Conservation (phyloP, 2,888 invertebrate species). For the Aphrophora alni region DNA sequence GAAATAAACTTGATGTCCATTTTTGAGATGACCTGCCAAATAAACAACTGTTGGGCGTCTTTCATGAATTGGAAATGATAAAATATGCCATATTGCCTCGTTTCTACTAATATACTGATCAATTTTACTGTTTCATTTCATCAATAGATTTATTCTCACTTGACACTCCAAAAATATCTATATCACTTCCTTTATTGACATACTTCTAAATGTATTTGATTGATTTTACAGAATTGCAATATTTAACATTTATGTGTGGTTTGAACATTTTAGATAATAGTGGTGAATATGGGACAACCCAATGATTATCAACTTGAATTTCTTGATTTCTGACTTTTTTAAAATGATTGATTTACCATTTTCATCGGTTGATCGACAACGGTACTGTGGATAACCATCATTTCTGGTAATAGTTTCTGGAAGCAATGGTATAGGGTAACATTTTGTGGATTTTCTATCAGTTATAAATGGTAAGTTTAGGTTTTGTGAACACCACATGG, state of each 20-base stretch:
- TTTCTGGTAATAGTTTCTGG: conserved; percentile 47
- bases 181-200: conserved; percentile 48
- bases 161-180: conserved; percentile 40
- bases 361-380: conserved; percentile 41
- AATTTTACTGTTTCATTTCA: not conserved
- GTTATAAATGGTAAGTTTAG: not conserved
- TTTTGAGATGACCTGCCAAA: conserved; percentile 11
- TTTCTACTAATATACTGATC: conserved; percentile 50
- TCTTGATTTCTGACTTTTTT: conserved; percentile 22
- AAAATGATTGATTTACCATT: conserved; percentile 43
- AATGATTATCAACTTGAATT: conserved; percentile 46
- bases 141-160: not conserved
- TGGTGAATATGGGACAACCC: conserved; percentile 47
- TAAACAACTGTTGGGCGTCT: not conserved
- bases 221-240: conserved; percentile 56
- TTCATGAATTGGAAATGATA: conserved; percentile 37
- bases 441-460: conserved; percentile 15
- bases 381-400: conserved; percentile 52
- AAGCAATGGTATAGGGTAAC: not conserved
- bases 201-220: conserved; percentile 57
- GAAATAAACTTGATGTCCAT: conserved; percentile 21
- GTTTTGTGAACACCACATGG: conserved; percentile 5
- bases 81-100: conserved; percentile 53
- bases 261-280: conserved; percentile 48
- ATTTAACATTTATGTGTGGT: conserved; percentile 53